These are phyloP conservation scores for Arctia plantaginis DNA, from an alignment of 2,888 invertebrate genomes.

Conservation along the genomic window DNA sequence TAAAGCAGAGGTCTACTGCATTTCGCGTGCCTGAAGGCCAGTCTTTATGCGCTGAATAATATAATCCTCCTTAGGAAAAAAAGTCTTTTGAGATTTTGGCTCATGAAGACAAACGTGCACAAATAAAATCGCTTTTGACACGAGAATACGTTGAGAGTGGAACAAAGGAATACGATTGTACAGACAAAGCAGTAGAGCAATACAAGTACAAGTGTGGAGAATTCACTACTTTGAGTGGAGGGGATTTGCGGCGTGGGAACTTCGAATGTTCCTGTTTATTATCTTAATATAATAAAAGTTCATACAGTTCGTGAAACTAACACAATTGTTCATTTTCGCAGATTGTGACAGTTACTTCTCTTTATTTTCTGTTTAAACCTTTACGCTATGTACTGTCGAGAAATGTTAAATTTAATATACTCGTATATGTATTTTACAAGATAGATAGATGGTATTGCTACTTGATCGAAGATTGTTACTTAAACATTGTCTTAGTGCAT, in stretches of 20 bases:
- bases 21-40: constrained; percentile 18
- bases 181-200: constrained; percentile 69
- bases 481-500: too few relatives aligned
- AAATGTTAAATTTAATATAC: constrained; percentile 17
- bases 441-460: not conserved
- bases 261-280: constrained; percentile 61
- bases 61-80: constrained; percentile 17
- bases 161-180: constrained; percentile 66
- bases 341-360: constrained; percentile 55
- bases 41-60: constrained; percentile 21
- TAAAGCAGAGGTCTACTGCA: constrained; percentile 1
- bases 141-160: constrained; percentile 60
- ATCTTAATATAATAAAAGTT: constrained; percentile 62
- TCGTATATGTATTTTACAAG: not conserved
- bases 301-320: constrained; percentile 64
- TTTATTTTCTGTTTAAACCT: constrained; percentile 45
- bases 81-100: constrained; percentile 22
- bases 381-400: constrained; percentile 25
- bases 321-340: constrained; percentile 62
- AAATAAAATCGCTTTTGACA: constrained; percentile 62
- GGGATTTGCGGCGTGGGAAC: constrained; percentile 74
- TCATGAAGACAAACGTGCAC: constrained; percentile 56
- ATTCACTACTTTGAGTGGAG: constrained; percentile 66
- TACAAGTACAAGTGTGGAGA: constrained; percentile 50
- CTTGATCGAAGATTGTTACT: not conserved